Conservation (phyloP, 53 echinoderm and acorn worm species). For the Zoroaster sp. region DNA sequence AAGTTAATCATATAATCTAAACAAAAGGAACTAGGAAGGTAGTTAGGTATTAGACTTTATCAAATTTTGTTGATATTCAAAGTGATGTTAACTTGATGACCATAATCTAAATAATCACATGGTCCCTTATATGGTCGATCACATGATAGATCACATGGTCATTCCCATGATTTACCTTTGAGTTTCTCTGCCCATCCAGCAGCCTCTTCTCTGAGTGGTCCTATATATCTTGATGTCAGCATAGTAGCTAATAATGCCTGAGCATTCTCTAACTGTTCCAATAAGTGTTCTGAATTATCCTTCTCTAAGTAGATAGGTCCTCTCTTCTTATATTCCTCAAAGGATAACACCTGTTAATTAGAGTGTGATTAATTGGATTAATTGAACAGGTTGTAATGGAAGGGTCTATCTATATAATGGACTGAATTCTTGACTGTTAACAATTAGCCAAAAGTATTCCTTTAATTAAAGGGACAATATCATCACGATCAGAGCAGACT, state of each 20-base stretch:
- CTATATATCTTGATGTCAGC: constrained; percentile 91
- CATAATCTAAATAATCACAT: not conserved
- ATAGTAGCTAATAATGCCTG: constrained; percentile 94
- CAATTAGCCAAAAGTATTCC: too few relatives aligned
- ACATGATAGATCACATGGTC: not conserved
- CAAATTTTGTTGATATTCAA: too few relatives aligned
- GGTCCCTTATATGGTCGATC: not conserved
- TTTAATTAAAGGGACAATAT: too few relatives aligned
- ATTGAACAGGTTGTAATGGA: too few relatives aligned
- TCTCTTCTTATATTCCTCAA: constrained; percentile 91
- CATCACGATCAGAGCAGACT: too few relatives aligned
- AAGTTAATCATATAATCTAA: not conserved
- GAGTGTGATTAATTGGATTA: not conserved
- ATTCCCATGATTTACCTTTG: constrained; percentile 59
- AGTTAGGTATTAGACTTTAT: too few relatives aligned
- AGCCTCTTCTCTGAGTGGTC: constrained; percentile 95
- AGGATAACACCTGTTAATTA: constrained; percentile 72
- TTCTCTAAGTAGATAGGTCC: constrained; percentile 98
- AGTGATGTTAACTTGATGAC: not conserved
- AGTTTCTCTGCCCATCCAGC: constrained; percentile 99
- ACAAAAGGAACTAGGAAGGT: too few relatives aligned
- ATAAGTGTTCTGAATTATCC: constrained; percentile 91
- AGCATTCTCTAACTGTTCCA: constrained; percentile 98
- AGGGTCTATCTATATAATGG: not conserved
- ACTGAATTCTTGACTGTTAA: not conserved